A percentile compares a stretch with the other conserved stretches of the same genome.
Evolutionary conservation across 2,797 vertebrate species (phyloP).

Genomic region (Myiothlypis chrysogaster): DNA sequence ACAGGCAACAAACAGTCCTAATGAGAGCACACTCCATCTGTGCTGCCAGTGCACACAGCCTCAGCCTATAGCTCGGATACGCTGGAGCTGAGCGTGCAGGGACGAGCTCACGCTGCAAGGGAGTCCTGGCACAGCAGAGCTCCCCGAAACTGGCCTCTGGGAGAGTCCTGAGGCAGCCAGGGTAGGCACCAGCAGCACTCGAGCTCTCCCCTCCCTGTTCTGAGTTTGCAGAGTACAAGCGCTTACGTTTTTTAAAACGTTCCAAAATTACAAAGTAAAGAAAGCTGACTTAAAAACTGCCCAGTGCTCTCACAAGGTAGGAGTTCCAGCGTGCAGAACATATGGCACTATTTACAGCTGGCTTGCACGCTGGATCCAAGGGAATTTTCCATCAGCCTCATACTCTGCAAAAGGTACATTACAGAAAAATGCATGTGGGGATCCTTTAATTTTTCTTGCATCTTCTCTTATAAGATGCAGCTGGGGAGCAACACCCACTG

Average conservation of each 20-base stretch:
- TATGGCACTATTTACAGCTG: not conserved
- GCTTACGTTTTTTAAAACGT: not conserved
- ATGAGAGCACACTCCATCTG: slow-evolving; percentile 74
- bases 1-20: slow-evolving; percentile 67
- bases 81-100: not conserved
- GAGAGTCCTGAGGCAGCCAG: not conserved
- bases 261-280: not conserved
- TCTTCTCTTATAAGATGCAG: slow-evolving; percentile 51
- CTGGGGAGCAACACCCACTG: slow-evolving; percentile 32
- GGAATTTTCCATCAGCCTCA: not conserved
- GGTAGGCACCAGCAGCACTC: not conserved
- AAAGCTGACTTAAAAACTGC: not conserved
- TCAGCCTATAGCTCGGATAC: slow-evolving; percentile 47
- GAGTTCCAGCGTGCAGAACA: not conserved
- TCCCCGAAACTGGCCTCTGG: not conserved
- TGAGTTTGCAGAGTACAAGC: not conserved
- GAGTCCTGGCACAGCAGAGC: not conserved
- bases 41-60: slow-evolving; percentile 62
- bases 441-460: slow-evolving; percentile 52
- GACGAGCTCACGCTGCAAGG: not conserved
- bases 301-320: not conserved
- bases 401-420: slow-evolving; percentile 17
- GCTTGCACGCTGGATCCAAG: not conserved
- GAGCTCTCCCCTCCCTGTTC: not conserved
- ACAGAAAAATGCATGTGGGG: slow-evolving; percentile 12